Evolutionary conservation across 2,888 invertebrate genomes (phyloP), one percentile per base, ranked within the genome.

Genomic region (Cerastoderma edule): DNA sequence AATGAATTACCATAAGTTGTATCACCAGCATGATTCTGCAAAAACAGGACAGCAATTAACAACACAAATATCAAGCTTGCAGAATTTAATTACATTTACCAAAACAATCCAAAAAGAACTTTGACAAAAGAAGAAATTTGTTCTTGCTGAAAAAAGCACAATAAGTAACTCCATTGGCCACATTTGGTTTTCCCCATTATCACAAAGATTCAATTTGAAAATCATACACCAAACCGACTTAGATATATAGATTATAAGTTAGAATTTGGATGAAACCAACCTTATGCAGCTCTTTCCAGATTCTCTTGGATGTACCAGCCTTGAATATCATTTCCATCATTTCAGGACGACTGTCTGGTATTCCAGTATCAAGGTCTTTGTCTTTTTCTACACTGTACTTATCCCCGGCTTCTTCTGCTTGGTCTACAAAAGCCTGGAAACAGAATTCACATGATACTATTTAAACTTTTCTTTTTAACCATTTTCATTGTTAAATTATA

Each of bases 271-370:
- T 44, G 19, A 13, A 56, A 30, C 8, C 30, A 4, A 99, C 99
- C 95, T 99, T 99, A 92, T 99, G 98, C 56, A 99, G 93, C 92
- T 99, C 99, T 94, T 98, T 98, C 99, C 99, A 99, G 89, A 99
- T 98, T 86, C 99, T 95, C 93, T 95, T 97, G 87, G 99, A 99
- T 93, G 98, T 98, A 0, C 99, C 93, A 39, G 93, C 93, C 79
- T 90, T 91, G 83, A 93, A 93, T n/a, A 92, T 96, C 96, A 98
- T 97, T 92, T 99, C 99, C 80, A 97, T 95, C 60, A 96, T 95
- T 24, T 96, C 95, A 85, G 96, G 95, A 90, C 95, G 95, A 8
- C 96, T 95, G 32, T 97, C 98, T 32, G 95, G 89, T 87, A 91
- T 95, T 87, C 97, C 96, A 67, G 95, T 95, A 1, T 97, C 95